Evolutionary conservation across 2,888 invertebrate species (phyloP).

Genomic region (Taphrorychus bicolor): DNA sequence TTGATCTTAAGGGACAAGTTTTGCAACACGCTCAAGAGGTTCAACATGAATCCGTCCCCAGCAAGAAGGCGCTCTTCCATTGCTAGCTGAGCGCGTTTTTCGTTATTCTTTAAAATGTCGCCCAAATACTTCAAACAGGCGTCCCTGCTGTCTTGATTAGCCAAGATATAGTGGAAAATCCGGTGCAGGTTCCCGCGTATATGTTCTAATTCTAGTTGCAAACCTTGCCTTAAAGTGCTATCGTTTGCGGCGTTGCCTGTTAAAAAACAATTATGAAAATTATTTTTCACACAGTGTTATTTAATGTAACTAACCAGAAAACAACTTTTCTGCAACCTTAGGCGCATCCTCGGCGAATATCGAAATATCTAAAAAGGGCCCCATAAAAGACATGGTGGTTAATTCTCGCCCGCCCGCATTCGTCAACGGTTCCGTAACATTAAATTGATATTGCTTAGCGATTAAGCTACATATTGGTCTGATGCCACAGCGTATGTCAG

Average conservation of each 20-base stretch:
- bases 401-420: conserved; percentile 86
- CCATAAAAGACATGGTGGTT: conserved; percentile 83
- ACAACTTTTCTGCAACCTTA: conserved; percentile 60
- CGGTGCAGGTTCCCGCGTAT: conserved; percentile 79
- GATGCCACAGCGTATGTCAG: conserved; percentile 77
- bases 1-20: conserved; percentile 89
- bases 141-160: conserved; percentile 82
- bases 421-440: conserved; percentile 28
- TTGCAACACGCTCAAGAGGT: conserved; percentile 90
- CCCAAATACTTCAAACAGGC: conserved; percentile 81
- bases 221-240: conserved; percentile 71
- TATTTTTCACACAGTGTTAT: background rate
- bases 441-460: conserved; percentile 73
- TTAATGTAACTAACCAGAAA: conserved; percentile 56
- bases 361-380: conserved; percentile 91
- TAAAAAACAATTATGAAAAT: no score
- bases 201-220: conserved; percentile 82
- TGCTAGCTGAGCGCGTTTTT: conserved; percentile 88
- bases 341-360: conserved; percentile 94
- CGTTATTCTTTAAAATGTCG: conserved; percentile 78
- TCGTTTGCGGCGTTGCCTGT: conserved; percentile 64
- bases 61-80: conserved; percentile 87
- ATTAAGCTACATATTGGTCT: conserved; percentile 74
- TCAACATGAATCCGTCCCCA: conserved; percentile 95
- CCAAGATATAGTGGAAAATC: conserved; percentile 83